Conservation (phyloP, 2,888 invertebrate genomes). For the Idaea dimidiata region DNA sequence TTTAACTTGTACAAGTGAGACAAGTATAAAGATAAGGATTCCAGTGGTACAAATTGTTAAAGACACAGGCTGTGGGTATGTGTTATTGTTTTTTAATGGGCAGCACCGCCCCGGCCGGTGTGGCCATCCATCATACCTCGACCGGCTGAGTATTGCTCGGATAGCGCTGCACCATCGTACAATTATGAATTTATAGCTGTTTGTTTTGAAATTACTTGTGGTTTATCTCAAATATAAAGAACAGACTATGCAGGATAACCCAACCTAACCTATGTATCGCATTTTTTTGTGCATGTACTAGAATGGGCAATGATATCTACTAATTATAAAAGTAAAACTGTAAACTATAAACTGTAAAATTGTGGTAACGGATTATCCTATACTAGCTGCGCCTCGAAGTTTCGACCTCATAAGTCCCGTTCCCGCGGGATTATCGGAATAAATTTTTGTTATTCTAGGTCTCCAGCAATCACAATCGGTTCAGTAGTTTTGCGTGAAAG, state of each 20-base stretch:
- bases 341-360: no score
- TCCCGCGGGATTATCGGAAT: no score
- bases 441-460: no score
- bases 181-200: conserved; percentile 34
- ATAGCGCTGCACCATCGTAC: conserved; percentile 6
- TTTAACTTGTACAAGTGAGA: conserved; percentile 16
- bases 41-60: conserved; percentile 65
- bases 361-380: no score
- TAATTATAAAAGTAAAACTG: no score
- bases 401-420: no score
- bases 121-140: conserved; percentile 64
- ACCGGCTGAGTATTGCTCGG: conserved; percentile 26
- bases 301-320: background rate
- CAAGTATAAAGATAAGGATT: conserved; percentile 60
- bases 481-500: no score
- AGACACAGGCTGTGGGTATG: conserved; percentile 61
- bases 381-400: no score
- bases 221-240: conserved; percentile 4
- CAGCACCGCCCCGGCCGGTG: conserved; percentile 63
- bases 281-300: no score
- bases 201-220: conserved; percentile 32
- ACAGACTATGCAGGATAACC: no score
- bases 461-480: no score
- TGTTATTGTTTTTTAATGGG: conserved; percentile 78
- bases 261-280: no score